A percentile compares a stretch with the other conserved stretches of the same genome.
These are phyloP conservation scores for Adelges cooleyi DNA, from an alignment of 1,140 invertebrate genomes.

Conservation along the genomic window DNA sequence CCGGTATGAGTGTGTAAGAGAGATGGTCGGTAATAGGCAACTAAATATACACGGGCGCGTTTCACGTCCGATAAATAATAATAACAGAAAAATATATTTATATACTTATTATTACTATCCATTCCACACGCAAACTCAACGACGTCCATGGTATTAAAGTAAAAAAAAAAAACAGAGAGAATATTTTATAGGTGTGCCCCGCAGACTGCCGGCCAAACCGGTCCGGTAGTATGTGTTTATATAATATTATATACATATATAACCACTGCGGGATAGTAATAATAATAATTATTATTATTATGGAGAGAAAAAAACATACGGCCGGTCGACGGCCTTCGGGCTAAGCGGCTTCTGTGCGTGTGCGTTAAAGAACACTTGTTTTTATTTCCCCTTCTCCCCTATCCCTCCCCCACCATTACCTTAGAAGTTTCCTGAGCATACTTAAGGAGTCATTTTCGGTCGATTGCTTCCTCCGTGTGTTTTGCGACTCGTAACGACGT, in stretches of 20 bases:
- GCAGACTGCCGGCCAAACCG: slow-evolving; percentile 23
- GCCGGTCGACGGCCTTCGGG: slow-evolving; percentile 24
- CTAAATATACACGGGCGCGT: slow-evolving; percentile 21
- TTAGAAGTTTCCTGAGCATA: not conserved
- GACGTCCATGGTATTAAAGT: not conserved
- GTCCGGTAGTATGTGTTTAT: too few relatives aligned
- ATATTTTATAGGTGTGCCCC: slow-evolving; percentile 19
- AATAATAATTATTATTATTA: slow-evolving; percentile 13
- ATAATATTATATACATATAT: too few relatives aligned
- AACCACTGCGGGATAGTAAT: slow-evolving; percentile 10
- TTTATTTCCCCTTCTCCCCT: too few relatives aligned
- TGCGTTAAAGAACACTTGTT: too few relatives aligned
- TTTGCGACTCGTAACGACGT: too few relatives aligned
- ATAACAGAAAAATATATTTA: not conserved
- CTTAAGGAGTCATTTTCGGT: slow-evolving; percentile 16
- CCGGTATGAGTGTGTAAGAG: too few relatives aligned
- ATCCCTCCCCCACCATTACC: too few relatives aligned
- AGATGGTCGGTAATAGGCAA: slow-evolving; percentile 21
- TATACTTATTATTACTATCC: not conserved
- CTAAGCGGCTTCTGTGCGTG: slow-evolving; percentile 6
- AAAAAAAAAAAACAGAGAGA: not conserved
- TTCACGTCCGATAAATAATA: not conserved
- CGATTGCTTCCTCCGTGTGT: not conserved
- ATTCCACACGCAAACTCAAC: not conserved
- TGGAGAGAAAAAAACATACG: not conserved